These are phyloP conservation scores for Phodopus roborovskii DNA, from an alignment of 2,113 vertebrate genomes.

Conservation along the genomic window DNA sequence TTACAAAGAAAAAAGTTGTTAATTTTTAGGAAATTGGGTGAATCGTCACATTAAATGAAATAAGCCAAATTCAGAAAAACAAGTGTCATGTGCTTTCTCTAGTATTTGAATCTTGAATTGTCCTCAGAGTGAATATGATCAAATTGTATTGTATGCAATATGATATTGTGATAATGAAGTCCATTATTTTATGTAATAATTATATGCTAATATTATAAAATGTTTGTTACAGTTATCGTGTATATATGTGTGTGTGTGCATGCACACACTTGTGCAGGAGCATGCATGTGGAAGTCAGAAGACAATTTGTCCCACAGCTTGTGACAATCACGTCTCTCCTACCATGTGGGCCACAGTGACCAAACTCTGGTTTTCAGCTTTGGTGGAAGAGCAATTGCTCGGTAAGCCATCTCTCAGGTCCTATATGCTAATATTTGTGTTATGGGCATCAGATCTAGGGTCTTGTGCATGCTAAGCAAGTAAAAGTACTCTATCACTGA, in stretches of 20 bases:
- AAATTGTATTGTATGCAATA: not conserved
- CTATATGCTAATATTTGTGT: not conserved
- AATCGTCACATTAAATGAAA: not conserved
- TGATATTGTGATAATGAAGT: not conserved
- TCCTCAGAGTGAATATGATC: not conserved
- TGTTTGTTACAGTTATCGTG: not conserved
- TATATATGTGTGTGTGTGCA: not conserved
- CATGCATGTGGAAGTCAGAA: not conserved
- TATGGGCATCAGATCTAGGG: not conserved
- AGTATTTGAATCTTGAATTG: not conserved
- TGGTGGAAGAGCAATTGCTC: not conserved
- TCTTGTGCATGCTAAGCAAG: not conserved
- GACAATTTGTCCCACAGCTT: not conserved
- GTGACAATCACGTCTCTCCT: not conserved
- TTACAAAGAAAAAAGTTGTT: not conserved
- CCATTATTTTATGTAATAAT: not conserved
- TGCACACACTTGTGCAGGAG: fast-evolving
- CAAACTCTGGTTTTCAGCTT: not conserved
- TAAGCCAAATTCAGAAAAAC: not conserved
- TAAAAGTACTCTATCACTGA: not conserved
- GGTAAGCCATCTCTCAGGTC: not conserved
- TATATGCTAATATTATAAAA: not conserved
- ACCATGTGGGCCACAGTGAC: not conserved
- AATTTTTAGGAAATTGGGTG: not conserved
- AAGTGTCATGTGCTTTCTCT: not conserved